These are phyloP conservation scores for Alectoris magna DNA, from an alignment of 2,797 vertebrate species.

Conservation along the genomic window DNA sequence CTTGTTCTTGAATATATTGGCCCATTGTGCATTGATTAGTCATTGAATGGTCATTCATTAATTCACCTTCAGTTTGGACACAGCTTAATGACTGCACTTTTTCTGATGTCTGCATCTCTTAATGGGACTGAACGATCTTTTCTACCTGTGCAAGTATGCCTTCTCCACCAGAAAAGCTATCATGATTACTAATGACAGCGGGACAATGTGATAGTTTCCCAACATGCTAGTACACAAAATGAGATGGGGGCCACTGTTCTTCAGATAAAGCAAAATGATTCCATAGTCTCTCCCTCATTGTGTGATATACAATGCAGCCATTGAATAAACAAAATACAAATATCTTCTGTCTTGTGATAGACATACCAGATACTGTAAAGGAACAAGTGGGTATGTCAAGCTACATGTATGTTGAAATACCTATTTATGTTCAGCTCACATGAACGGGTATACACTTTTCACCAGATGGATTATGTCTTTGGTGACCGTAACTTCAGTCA, in stretches of 20 bases:
- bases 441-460: not conserved
- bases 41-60: not conserved
- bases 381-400: not conserved
- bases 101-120: not conserved
- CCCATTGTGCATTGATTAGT: not conserved
- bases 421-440: not conserved
- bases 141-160: not conserved
- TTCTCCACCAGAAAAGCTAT: not conserved
- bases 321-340: not conserved
- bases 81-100: not conserved
- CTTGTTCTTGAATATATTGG: not conserved
- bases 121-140: not conserved
- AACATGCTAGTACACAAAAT: not conserved
- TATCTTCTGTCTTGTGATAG: not conserved
- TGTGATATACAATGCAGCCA: not conserved
- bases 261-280: not conserved
- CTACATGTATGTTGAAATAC: not conserved
- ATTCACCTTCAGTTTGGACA: not conserved
- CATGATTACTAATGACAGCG: not conserved
- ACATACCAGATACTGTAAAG: fast-evolving
- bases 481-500: not conserved
- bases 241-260: not conserved
- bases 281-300: not conserved
- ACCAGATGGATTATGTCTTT: not conserved
- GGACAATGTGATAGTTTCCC: not conserved